These are phyloP conservation scores for Dicranocentrus wangi DNA, from an alignment of 2,888 invertebrate species.

Conservation along the genomic window DNA sequence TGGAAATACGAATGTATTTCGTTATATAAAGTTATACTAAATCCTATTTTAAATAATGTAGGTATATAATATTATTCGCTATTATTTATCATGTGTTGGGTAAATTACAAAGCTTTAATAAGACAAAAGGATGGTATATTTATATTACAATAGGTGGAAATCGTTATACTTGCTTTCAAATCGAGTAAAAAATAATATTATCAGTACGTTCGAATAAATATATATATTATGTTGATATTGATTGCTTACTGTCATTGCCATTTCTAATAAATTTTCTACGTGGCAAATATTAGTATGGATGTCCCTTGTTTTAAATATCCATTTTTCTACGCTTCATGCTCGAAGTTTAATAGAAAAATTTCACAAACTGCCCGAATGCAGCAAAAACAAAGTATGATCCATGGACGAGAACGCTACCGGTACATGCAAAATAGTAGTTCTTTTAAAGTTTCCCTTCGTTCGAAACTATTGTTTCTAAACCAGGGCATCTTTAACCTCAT, in stretches of 20 bases:
- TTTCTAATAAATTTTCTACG: slow-evolving; percentile 83
- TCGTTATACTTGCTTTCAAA: background rate
- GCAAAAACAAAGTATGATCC: slow-evolving; percentile 23
- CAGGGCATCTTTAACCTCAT: slow-evolving; percentile 65
- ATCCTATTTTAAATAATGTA: too few species aligned
- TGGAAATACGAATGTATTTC: too few species aligned
- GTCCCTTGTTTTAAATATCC: slow-evolving; percentile 24
- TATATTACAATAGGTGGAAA: slow-evolving; percentile 5
- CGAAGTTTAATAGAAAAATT: slow-evolving; percentile 63
- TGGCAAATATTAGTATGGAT: slow-evolving; percentile 76
- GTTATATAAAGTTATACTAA: too few species aligned
- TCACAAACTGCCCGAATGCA: slow-evolving; percentile 54
- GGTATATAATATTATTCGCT: too few species aligned
- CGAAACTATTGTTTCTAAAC: slow-evolving; percentile 37
- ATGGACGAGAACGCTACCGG: background rate
- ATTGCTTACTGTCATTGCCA: slow-evolving; percentile 45
- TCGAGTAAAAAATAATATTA: background rate
- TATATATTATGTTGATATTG: background rate
- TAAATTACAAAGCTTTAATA: too few species aligned
- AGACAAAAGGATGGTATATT: background rate
- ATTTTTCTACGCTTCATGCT: slow-evolving; percentile 56
- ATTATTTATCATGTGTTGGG: too few species aligned
- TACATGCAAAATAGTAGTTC: background rate
- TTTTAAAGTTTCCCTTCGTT: slow-evolving; percentile 4
- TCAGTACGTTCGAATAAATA: slow-evolving; percentile 20